Evolutionary conservation across 1,140 invertebrate species (phyloP).

Genomic region (Lithobius niger): DNA sequence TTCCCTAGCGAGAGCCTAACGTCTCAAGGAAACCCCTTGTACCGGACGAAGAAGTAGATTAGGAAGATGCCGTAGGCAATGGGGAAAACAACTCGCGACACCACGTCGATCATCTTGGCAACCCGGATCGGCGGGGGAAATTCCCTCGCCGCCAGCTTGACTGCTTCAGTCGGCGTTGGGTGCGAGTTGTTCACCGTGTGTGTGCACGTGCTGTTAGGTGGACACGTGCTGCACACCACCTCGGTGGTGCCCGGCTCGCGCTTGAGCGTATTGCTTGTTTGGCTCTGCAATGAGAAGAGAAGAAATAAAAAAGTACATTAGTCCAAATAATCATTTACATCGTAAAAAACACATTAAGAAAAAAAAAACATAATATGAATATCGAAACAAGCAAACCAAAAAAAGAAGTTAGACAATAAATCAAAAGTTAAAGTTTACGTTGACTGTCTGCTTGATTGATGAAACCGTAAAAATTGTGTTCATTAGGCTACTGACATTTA

Average conservation of each 20-base stretch:
- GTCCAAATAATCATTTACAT: constrained; percentile 37
- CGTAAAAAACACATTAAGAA: too few relatives aligned
- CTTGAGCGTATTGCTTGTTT: not conserved
- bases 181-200: not conserved
- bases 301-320: constrained; percentile 10
- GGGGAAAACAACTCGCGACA: constrained; percentile 81
- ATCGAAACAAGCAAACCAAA: too few relatives aligned
- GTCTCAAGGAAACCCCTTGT: constrained; percentile 43
- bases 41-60: constrained; percentile 86
- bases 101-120: constrained; percentile 86
- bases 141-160: constrained; percentile 41
- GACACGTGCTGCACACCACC: not conserved
- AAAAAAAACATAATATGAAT: too few relatives aligned
- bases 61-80: constrained; percentile 80
- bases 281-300: constrained; percentile 57
- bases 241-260: not conserved
- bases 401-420: too few relatives aligned
- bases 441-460: too few relatives aligned
- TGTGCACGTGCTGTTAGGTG: not conserved
- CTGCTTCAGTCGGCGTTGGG: constrained; percentile 16
- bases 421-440: too few relatives aligned
- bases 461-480: too few relatives aligned
- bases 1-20: too few relatives aligned
- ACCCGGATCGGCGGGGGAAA: constrained; percentile 79
- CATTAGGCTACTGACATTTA: too few relatives aligned